Conservation (phyloP, 2,797 vertebrate species). For the Poeciliopsis paucimaculata region DNA sequence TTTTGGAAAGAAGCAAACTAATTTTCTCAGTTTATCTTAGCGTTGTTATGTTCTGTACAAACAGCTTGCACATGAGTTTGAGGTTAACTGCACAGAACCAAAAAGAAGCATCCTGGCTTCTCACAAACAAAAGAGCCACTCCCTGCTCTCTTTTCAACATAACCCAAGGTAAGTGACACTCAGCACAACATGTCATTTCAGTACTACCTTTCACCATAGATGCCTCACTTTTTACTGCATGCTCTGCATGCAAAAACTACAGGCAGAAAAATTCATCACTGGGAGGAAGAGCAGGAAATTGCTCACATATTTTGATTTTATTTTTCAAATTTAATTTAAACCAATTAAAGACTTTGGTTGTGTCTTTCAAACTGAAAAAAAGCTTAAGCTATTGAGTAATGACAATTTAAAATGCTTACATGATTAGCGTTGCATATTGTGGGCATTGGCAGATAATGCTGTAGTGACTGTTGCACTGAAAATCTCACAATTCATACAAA, state of each 20-base stretch:
- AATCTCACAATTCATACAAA: constrained; percentile 31
- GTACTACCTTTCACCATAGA: constrained; percentile 47
- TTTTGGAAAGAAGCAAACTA: constrained; percentile 85
- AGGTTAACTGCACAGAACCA: constrained; percentile 74
- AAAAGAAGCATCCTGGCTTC: constrained; percentile 71
- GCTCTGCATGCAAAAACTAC: constrained; percentile 56
- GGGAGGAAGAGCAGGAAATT: constrained; percentile 39
- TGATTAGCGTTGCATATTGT: constrained; percentile 11
- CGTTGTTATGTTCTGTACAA: constrained; percentile 78
- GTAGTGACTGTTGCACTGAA: constrained; percentile 57
- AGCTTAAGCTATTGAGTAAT: not conserved
- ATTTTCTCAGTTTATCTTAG: constrained; percentile 77
- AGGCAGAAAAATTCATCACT: constrained; percentile 46
- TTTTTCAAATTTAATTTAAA: constrained; percentile 21
- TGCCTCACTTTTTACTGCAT: constrained; percentile 51
- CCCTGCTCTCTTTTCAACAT: constrained; percentile 62
- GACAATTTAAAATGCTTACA: constrained; percentile 26
- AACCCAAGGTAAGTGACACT: constrained; percentile 54
- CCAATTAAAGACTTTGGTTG: constrained; percentile 11
- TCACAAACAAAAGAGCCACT: constrained; percentile 64
- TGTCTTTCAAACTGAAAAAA: constrained; percentile 23
- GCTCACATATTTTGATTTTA: constrained; percentile 17
- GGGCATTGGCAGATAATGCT: constrained; percentile 60
- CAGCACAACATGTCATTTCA: constrained; percentile 69
- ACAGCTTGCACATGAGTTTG: constrained; percentile 79